Evolutionary conservation across 2,888 invertebrate species (phyloP).

Genomic region (Cepaea hortensis): DNA sequence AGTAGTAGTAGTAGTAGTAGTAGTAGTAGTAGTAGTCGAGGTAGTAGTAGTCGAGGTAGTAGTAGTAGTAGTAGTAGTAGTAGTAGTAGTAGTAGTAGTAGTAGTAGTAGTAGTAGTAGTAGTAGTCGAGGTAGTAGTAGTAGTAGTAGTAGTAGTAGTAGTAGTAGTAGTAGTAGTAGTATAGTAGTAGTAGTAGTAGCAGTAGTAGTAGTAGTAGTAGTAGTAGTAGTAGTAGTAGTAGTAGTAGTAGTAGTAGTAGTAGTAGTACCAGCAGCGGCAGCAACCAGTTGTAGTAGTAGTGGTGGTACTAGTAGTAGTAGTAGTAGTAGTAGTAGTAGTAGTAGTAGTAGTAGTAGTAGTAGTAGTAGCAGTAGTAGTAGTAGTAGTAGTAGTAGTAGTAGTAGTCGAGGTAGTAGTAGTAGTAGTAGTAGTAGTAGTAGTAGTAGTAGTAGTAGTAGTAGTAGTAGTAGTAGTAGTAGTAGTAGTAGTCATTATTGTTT

Average conservation of each 20-base stretch:
- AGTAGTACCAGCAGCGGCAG: too few species aligned
- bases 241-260: slow-evolving; percentile 19
- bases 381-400: not conserved
- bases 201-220: slow-evolving; percentile 22
- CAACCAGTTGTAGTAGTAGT: too few species aligned
- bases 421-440: slow-evolving; percentile 21
- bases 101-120: not conserved
- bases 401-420: not conserved
- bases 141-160: not conserved
- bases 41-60: not conserved
- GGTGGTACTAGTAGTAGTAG: too few species aligned
- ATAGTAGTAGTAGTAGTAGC: slow-evolving; percentile 17
- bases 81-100: slow-evolving; percentile 2
- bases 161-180: slow-evolving; percentile 18
- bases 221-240: slow-evolving; percentile 19
- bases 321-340: too few species aligned
- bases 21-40: too few species aligned
- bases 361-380: too few species aligned
- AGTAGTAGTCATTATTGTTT: too few species aligned
- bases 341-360: too few species aligned
- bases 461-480: slow-evolving; percentile 19
- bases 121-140: too few species aligned
- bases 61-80: slow-evolving; percentile 1
- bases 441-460: slow-evolving; percentile 19
- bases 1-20: not conserved